Evolutionary conservation across 2,113 vertebrate genomes (phyloP), one percentile per base, ranked within the genome.

Genomic region (Brachionichthys hirsutus): DNA sequence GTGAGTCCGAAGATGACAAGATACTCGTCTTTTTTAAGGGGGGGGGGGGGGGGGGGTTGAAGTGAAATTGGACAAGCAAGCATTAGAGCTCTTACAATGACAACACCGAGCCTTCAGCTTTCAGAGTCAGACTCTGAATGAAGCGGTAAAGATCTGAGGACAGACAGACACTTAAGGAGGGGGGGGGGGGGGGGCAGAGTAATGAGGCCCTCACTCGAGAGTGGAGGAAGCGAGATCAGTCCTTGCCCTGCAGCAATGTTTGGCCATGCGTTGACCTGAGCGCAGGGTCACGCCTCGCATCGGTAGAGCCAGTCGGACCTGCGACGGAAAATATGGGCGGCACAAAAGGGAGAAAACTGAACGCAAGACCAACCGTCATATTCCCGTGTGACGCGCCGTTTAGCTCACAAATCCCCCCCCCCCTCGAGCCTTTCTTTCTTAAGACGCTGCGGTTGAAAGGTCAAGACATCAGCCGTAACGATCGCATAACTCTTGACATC

Each of bases 401-500:
- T 73, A 63, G 44, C 22, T 62, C 50, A 68, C 65, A 68, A 57
- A 60, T 38, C 67, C 78, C 77, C 66, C 19, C 22, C 34, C 67
- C 78, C 77, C 66, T 22, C 22, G 62, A n/a, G 70, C 58, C 49
- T 75, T 84, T 77, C 73, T 68, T 67, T 70, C 56, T 55, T 42
- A 35, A 38, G 72, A 77, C 53, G 41, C 52, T 12, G n/a, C 17
- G 82, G 89, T 85, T 58, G 65, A 85, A 72, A 83, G 89, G 89
- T 82, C 88, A 85, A 59, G 64, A 50, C 67, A 62, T 50, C 73
- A 78, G 71, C 50, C 3, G 70, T 84, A 87, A 89, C 84, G 66
- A 75, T 81, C 89, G 82, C 74, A 78, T 77, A 87, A 89, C 86
- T 89, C 85, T 81, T 87, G 86, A 90, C 89, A 83, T 80, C 48